phyloP scores from a whole-genome alignment of 1,140 invertebrate genomes.

The Camponotus floridanus region DNA sequence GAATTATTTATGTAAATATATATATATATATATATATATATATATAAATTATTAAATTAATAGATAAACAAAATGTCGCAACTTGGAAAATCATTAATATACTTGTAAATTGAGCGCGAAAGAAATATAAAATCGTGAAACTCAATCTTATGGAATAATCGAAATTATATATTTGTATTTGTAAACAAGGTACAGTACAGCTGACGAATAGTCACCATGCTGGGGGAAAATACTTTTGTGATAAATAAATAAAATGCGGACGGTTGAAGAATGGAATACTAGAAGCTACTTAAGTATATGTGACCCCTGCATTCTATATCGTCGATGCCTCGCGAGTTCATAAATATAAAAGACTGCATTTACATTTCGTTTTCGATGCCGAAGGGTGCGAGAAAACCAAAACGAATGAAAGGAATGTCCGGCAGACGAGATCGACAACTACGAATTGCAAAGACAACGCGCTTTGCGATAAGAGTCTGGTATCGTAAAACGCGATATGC shows the following conservation, averaged over 20 bases:
- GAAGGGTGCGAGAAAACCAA: background rate
- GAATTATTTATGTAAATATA: slow-evolving; percentile 4
- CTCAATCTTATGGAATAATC: background rate
- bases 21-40: background rate
- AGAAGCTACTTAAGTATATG: slow-evolving; percentile 12
- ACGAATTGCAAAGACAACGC: slow-evolving; percentile 2
- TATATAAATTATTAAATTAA: background rate
- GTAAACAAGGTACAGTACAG: background rate
- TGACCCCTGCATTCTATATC: background rate
- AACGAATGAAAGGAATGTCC: background rate
- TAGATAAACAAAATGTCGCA: background rate
- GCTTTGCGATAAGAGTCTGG: background rate
- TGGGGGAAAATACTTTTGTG: too few relatives aligned
- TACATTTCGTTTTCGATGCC: background rate
- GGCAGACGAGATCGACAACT: background rate
- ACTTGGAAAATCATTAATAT: background rate
- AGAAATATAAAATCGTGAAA: slow-evolving; percentile 8
- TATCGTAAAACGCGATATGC: slow-evolving; percentile 3
- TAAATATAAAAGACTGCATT: slow-evolving; percentile 35
- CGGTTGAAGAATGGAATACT: slow-evolving; percentile 18
- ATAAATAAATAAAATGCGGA: slow-evolving; percentile 29
- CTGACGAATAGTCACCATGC: background rate
- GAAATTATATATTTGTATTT: background rate
- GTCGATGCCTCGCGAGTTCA: background rate
- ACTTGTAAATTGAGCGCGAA: background rate